These are phyloP conservation scores for Ophion costatus DNA, from an alignment of 2,888 invertebrate genomes.

Conservation along the genomic window DNA sequence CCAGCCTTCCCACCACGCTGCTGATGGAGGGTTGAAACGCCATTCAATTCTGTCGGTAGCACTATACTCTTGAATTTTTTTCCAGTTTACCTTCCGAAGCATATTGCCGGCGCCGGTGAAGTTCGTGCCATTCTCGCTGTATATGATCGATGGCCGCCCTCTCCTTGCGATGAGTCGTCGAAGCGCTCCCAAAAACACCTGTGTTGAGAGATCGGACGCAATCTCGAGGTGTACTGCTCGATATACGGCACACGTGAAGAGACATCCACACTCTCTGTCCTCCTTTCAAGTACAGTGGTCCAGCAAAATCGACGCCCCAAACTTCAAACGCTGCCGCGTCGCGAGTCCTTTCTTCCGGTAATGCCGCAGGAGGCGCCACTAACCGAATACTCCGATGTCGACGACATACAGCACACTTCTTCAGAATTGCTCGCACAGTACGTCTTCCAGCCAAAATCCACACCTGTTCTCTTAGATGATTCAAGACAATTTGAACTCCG, in stretches of 20 bases:
- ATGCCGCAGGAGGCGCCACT: conserved; percentile 23
- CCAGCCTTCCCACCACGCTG: no score
- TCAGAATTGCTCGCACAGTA: conserved; percentile 49
- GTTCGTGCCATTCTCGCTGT: no score
- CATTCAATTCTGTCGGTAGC: no score
- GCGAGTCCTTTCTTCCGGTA: no score
- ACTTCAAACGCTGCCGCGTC: conserved; percentile 54
- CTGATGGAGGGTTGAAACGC: no score
- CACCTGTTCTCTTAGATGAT: conserved; percentile 47
- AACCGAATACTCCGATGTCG: conserved; percentile 36
- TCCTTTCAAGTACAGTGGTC: conserved; percentile 74
- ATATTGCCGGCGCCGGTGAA: no score
- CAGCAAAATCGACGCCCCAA: conserved; percentile 75
- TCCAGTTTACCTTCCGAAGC: no score
- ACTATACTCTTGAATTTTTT: no score
- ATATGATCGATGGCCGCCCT: conserved; percentile 46
- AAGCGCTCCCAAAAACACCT: conserved; percentile 71
- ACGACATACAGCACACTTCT: conserved; percentile 49
- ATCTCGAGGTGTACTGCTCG: conserved; percentile 80
- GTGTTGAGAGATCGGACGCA: conserved; percentile 72
- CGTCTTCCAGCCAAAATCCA: conserved; percentile 61
- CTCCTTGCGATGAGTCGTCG: conserved; percentile 66
- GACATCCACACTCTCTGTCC: conserved; percentile 73
- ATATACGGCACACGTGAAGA: conserved; percentile 80
- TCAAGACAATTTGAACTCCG: conserved; percentile 59